phyloP scores from a whole-genome alignment of 2,797 vertebrate genomes.

The Morelia viridis region DNA sequence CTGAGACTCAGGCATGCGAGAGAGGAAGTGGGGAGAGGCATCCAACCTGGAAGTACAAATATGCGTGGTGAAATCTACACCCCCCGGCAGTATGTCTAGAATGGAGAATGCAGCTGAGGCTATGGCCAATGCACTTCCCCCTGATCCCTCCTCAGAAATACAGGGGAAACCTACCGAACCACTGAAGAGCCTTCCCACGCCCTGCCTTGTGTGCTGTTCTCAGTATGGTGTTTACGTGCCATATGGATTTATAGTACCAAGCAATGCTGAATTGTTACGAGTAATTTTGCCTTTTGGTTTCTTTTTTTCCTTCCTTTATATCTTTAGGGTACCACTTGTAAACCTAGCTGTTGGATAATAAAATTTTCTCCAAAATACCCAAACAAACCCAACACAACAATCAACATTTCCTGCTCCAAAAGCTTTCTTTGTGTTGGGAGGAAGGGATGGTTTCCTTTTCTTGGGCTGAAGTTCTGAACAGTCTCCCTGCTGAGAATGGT shows the following conservation, averaged over 20 bases:
- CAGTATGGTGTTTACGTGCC: constrained; percentile 49
- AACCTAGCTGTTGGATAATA: constrained; percentile 70
- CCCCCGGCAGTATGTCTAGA: not conserved
- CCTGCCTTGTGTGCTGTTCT: constrained; percentile 39
- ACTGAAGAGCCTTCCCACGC: not conserved
- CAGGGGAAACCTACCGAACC: not conserved
- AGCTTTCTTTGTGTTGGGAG: constrained; percentile 32
- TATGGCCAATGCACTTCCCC: not conserved
- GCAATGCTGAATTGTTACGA: constrained; percentile 40
- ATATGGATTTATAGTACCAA: constrained; percentile 39
- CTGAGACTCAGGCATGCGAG: not conserved
- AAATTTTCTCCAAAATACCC: constrained; percentile 57
- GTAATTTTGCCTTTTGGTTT: constrained; percentile 44
- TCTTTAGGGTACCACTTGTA: constrained; percentile 56
- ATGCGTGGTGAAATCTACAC: not conserved
- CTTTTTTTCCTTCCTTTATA: constrained; percentile 39
- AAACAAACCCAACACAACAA: not conserved
- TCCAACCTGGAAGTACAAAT: not conserved
- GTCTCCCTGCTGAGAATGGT: not conserved
- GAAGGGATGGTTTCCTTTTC: not conserved
- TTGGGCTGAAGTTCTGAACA: not conserved
- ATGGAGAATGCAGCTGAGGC: not conserved
- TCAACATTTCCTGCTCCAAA: accelerated
- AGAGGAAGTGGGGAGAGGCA: too few relatives aligned
- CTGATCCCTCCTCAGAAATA: not conserved